Conservation (phyloP, 2,797 vertebrate species). For the Scyliorhinus canicula region DNA sequence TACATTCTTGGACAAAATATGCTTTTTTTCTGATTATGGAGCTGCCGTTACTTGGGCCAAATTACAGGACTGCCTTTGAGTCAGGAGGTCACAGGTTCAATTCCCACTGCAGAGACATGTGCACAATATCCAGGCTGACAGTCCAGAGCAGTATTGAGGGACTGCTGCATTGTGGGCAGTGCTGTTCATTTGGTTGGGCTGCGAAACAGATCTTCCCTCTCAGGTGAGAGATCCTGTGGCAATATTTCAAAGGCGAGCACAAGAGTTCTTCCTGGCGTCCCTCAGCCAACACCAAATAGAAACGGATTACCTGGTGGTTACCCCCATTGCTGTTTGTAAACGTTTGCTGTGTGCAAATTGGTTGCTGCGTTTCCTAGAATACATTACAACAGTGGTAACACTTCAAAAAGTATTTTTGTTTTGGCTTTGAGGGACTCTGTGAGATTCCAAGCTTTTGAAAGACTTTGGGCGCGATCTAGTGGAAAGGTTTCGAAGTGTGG, state of each 20-base stretch:
- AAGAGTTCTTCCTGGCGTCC: neutral
- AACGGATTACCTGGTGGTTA: neutral
- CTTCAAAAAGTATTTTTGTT: neutral
- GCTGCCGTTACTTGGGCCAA: neutral
- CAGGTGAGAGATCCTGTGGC: neutral
- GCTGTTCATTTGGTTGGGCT: neutral
- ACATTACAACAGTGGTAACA: neutral
- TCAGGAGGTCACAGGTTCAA: neutral
- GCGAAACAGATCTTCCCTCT: neutral
- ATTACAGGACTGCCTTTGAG: neutral
- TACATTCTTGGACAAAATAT: neutral
- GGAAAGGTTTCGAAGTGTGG: no score
- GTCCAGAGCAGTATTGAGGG: neutral
- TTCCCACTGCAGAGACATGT: neutral
- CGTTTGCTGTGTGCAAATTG: neutral
- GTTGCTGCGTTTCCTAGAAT: neutral
- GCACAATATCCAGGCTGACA: neutral
- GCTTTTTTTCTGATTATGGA: neutral
- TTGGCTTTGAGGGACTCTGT: neutral
- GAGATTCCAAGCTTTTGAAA: neutral
- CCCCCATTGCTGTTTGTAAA: neutral
- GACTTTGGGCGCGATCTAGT: no score
- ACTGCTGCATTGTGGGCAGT: neutral
- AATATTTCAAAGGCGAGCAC: neutral
- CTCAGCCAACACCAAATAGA: neutral